Evolutionary conservation across 2,888 invertebrate species (phyloP), one percentile per base, ranked within the genome.

Genomic region (Clepsis dumicolana): DNA sequence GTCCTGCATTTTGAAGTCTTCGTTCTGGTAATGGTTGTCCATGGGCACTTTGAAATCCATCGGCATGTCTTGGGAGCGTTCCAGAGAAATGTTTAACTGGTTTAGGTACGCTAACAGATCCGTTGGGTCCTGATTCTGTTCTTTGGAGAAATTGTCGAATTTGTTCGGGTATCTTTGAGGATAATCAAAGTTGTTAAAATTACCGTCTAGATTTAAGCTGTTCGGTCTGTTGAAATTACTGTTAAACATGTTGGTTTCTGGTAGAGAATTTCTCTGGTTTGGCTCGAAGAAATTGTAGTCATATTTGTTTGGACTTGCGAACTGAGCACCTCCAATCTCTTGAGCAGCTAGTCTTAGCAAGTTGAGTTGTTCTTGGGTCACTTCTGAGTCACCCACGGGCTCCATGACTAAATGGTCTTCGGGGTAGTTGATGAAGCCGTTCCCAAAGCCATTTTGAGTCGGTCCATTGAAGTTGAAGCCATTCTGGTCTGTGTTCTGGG

Each of bases 251-350:
- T 85, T 90, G 0, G 86, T 76, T 65, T 93, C 92, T 1, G 91
- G 91, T 41, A 93, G 74, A 1, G 93, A 91, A 75, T 90, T 91
- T 82, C 93, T 91, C 87, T 92, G 92, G 87, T 79, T 91, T 41
- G 88, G 87, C 77, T 93, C 93, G 77, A 88, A 93, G 83, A 89
- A 93, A 75, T 91, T 91, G 77, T 89, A 92, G 75, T 93, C 87
- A 65, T 78, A 89, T 75, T 89, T 86, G 65, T 82, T 90, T 0
- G 89, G 89, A 66, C 80, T 88, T 38, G 88, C 76, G 79, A 93
- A 93, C 71, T 93, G 93, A 2, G 93, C 93, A 2, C 93, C 93
- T 3, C 93, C 91, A 0, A 94, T 92, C 75, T 94, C 91, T 79
- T 94, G 94, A 3, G 94, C 93, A n/a, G 94, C 94, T 21, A 94